Evolutionary conservation across 1,140 invertebrate species (phyloP), one percentile per base, ranked within the genome.

Genomic region (Linepithema humile): DNA sequence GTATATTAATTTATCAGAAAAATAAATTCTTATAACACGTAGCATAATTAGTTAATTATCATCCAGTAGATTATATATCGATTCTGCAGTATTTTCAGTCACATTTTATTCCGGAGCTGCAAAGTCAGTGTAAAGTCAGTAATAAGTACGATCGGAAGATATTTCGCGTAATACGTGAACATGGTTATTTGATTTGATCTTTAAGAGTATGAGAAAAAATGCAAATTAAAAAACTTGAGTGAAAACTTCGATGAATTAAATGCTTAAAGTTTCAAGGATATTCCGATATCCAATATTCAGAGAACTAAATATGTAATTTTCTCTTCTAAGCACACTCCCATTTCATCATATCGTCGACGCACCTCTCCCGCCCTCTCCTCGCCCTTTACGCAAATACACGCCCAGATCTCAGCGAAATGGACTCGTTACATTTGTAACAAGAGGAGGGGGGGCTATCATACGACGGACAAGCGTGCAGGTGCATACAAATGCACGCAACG

Each of bases 401-500:
- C 32, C 12, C 32, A 26, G 10, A 64, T 26, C 20, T 20, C 35
- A 20, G 1, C 29, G 20, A 60, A 35, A 72, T 60, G 35, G 70
- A 73, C 35, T 43, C 62, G 45, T 55, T 73, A 38, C 12, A n/a
- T 40, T 3, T 1, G 1, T 38, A 70, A 62, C 45, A 15, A 60
- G 67, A n/a, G n/a, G 3, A 3, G n/a, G 3, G 7, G 57, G 38
- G 17, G n/a, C 12, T 23, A 43, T 69, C 75, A 70, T 70, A n/a
- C 43, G 75, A 70, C 40, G 45, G 38, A n/a, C 29, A 40, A 20
- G 23, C 43, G 60, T 53, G 69, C 70, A 87, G 86, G 43, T 53
- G 78, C 78, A 40, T 43, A n/a, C n/a, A n/a, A n/a, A n/a, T n/a
- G n/a, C n/a, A n/a, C n/a, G 38, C 32, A 59, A 55, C 32, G 43